These are phyloP conservation scores for Notechis scutatus DNA, from an alignment of 2,113 vertebrate species.

Conservation along the genomic window DNA sequence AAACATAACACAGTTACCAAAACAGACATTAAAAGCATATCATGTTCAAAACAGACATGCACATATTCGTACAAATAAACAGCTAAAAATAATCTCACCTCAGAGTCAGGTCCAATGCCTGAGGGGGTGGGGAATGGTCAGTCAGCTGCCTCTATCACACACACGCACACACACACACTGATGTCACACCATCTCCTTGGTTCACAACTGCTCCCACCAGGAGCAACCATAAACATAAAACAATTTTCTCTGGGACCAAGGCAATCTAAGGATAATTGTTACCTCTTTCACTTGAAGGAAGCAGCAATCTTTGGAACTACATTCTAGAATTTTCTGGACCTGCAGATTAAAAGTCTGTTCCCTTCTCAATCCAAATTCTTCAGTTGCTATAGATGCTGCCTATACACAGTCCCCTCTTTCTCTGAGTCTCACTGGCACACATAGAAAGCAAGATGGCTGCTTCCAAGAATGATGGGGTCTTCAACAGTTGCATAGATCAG, in stretches of 20 bases:
- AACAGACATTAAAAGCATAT: neutral
- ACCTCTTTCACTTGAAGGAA: neutral
- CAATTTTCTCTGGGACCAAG: neutral
- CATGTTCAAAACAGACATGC: neutral
- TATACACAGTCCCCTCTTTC: neutral
- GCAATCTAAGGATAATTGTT: neutral
- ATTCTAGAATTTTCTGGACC: neutral
- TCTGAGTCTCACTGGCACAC: neutral
- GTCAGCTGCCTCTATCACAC: neutral
- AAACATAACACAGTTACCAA: neutral
- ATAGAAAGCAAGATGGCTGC: neutral
- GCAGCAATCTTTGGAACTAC: neutral
- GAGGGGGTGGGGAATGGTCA: neutral
- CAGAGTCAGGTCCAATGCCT: neutral
- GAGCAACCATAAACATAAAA: neutral
- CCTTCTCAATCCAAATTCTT: neutral
- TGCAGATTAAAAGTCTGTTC: neutral
- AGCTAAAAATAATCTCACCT: neutral
- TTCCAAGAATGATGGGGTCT: neutral
- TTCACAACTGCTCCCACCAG: neutral
- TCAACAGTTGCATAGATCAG: neutral
- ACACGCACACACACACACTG: neutral
- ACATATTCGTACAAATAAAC: neutral
- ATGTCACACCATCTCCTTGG: neutral
- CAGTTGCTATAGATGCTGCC: neutral